Base-by-base conservation (phyloP, 2,888 invertebrate species). In the Spicauda simplicius region DNA sequence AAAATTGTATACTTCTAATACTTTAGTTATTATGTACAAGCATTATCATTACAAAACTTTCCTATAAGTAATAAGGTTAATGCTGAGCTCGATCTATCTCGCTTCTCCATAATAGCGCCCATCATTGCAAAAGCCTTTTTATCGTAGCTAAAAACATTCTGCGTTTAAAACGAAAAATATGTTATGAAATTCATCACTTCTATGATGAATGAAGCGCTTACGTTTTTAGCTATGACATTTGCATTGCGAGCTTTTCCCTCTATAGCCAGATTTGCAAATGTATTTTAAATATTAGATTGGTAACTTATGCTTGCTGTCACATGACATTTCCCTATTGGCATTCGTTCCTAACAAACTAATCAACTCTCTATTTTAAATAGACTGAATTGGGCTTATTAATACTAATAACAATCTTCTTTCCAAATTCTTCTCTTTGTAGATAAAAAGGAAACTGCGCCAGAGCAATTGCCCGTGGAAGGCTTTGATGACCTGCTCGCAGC, bases 371-470 rank as follows among this genome's bases (percentile, higher is more conserved):
- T 18, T 50, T 50, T 50, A 8, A 50, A 18, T 50, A 50, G 18
- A 18, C 2, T 18, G 4, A 48, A 16, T 50, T 18, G 18, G 7
- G 18, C 45, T 18, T 16, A 16, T 48, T 48, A 50, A 18, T 37
- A 50, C 41, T 11, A 57, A 41, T 57, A 57, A 57, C 41, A 11
- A 56, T 11, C n/a, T 19, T 41, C 14, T 57, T 57, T 57, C 57
- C 41, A 57, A 57, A 57, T 57, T 41, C n/a, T 11, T 57, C 41
- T 57, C 30, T 56, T 57, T 57, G 57, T 57, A 57, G 57, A 57
- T 57, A 57, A 18, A 41, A 20, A 18, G 11, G 56, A 41, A 7
- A 41, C 57, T 10, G 41, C 37, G 12, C 41, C 12, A 14, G 57
- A 57, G 45, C 37, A 7, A 41, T 20, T 57, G 41, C 19, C 57